Percentiles rank a stretch among this genome's conserved stretches.
Conservation (phyloP, 2,113 vertebrate species). For the Plecotus auritus region DNA sequence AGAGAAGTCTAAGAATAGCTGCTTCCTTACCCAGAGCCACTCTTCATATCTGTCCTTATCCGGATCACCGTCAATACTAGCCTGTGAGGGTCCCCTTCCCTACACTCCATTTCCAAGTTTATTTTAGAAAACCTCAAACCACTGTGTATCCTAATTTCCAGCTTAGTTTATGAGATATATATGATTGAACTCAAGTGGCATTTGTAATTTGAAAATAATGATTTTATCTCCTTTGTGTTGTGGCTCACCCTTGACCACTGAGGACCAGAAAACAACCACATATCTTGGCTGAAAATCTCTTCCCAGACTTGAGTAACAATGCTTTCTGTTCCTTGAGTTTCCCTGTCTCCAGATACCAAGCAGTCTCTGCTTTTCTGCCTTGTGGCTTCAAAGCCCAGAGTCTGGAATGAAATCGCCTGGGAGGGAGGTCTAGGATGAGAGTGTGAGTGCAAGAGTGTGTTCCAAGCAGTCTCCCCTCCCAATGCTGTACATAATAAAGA, state of each 20-base stretch:
- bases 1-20: not conserved
- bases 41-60: not conserved
- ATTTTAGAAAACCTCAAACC: not conserved
- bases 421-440: not conserved
- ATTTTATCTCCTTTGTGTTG: not conserved
- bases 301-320: not conserved
- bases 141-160: not conserved
- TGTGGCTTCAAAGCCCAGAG: not conserved
- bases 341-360: not conserved
- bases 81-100: not conserved
- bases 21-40: not conserved
- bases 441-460: not conserved
- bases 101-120: not conserved
- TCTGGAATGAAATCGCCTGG: not conserved
- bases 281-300: not conserved
- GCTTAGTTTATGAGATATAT: not conserved
- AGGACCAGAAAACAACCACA: not conserved
- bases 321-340: not conserved
- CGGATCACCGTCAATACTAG: not conserved
- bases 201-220: constrained; percentile 13
- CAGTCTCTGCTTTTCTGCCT: not conserved
- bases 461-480: not conserved
- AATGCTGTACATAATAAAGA: constrained; percentile 3
- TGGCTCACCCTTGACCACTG: not conserved
- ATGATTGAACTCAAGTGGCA: not conserved